These are phyloP conservation scores for Istiophorus platypterus DNA, from an alignment of 2,113 vertebrate species.

Conservation along the genomic window DNA sequence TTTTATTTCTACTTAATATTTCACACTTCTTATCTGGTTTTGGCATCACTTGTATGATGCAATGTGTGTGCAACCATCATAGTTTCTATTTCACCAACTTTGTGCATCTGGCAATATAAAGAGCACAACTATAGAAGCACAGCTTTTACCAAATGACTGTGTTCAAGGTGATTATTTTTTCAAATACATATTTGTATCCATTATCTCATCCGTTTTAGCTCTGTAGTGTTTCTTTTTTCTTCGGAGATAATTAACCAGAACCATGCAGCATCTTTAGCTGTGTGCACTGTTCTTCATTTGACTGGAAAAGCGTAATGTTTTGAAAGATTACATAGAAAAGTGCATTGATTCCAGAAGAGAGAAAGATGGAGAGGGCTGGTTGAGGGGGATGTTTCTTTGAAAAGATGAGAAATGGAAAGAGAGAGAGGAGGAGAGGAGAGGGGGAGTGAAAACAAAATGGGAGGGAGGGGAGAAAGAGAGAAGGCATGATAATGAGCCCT, in stretches of 20 bases:
- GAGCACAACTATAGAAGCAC: neutral
- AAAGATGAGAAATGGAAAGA: conserved; percentile 54
- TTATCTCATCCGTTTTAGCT: neutral
- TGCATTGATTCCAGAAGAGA: conserved; percentile 66
- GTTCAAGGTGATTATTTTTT: neutral
- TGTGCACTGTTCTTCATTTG: conserved; percentile 21
- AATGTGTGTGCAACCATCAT: conserved; percentile 59
- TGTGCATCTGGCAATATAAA: neutral
- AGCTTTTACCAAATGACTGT: neutral
- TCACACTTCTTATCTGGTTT: conserved; percentile 43
- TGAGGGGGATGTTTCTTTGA: conserved; percentile 37
- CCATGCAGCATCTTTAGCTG: conserved; percentile 46
- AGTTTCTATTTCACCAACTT: conserved; percentile 21
- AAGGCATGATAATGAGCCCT: conserved; percentile 78
- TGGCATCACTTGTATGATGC: conserved; percentile 54
- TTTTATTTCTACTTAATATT: conserved; percentile 45
- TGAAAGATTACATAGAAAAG: conserved; percentile 58
- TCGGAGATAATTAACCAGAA: conserved; percentile 21
- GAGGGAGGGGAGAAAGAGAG: conserved; percentile 60
- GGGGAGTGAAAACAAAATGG: conserved; percentile 65
- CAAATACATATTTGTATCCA: neutral
- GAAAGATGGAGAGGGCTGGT: conserved; percentile 19
- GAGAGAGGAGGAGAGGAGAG: conserved; percentile 1
- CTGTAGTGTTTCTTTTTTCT: conserved; percentile 1
- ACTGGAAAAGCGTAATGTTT: conserved; percentile 43